Percentiles rank a stretch among this genome's conserved stretches.
Conservation (phyloP, 2,888 invertebrate species). For the Melangyna quadrimaculata region DNA sequence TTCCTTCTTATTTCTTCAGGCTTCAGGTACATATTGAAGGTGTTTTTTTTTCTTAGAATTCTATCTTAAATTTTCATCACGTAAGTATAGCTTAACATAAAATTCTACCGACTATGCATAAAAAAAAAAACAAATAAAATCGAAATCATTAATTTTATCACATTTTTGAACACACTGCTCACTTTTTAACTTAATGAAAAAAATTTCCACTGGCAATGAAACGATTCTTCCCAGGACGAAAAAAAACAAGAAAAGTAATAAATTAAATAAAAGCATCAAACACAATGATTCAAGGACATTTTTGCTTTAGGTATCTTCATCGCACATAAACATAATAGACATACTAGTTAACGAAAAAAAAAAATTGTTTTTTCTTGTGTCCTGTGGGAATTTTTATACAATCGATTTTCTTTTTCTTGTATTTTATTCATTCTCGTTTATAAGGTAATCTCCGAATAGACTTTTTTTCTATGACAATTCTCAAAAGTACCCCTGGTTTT, state of each 20-base stretch:
- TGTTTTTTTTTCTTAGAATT: not conserved
- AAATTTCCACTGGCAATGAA: not conserved
- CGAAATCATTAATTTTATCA: not conserved
- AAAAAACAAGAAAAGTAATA: not conserved
- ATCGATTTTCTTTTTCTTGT: conserved; percentile 8
- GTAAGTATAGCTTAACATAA: conserved; percentile 30
- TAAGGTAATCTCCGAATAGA: not conserved
- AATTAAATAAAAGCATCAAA: not conserved
- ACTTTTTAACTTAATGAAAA: conserved; percentile 14
- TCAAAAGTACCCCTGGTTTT: not conserved
- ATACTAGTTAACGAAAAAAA: not conserved
- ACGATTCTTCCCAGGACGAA: not conserved
- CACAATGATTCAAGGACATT: conserved; percentile 23
- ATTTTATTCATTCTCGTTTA: not conserved
- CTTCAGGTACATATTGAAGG: conserved; percentile 37
- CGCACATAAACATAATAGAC: not conserved
- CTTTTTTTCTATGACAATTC: not conserved
- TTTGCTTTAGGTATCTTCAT: not conserved
- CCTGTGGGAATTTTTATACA: conserved; percentile 8
- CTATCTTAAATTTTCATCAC: not conserved
- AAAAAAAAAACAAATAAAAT: not conserved
- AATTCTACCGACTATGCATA: not conserved
- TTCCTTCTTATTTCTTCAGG: conserved; percentile 15
- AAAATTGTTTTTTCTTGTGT: not conserved
- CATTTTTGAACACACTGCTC: not conserved